Evolutionary conservation across 2,797 vertebrate genomes (phyloP).

Genomic region (Antennarius maculatus): DNA sequence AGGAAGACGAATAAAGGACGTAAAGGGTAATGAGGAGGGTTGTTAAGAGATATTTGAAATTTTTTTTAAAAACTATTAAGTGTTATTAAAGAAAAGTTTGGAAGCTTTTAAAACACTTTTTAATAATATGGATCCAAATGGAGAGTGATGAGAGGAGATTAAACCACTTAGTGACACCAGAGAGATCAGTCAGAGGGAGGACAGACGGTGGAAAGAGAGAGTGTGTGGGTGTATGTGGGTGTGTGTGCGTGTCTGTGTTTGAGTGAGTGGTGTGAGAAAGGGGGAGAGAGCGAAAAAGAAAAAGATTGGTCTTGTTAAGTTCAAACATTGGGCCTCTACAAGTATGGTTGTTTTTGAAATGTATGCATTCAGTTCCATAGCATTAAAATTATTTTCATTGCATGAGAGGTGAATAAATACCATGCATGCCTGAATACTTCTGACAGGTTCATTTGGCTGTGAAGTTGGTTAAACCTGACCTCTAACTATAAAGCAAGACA

Average conservation of each 20-base stretch:
- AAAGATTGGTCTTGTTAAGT: slow-evolving; percentile 31
- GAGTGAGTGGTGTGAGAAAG: slow-evolving; percentile 7
- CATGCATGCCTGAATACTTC: slow-evolving; percentile 1
- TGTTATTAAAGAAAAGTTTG: slow-evolving; percentile 54
- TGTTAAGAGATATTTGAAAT: slow-evolving; percentile 63
- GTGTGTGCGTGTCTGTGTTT: slow-evolving; percentile 6
- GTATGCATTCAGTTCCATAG: slow-evolving; percentile 2
- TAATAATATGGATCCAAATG: slow-evolving; percentile 72
- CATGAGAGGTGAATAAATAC: neutral
- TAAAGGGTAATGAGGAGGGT: slow-evolving; percentile 24
- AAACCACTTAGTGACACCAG: slow-evolving; percentile 74
- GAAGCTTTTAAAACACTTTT: slow-evolving; percentile 59
- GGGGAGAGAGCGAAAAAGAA: neutral
- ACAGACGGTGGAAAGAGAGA: slow-evolving; percentile 66
- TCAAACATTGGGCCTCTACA: slow-evolving; percentile 5
- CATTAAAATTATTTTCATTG: slow-evolving; percentile 1
- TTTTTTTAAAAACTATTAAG: slow-evolving; percentile 67
- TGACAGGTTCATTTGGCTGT: neutral
- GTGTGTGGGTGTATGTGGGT: slow-evolving; percentile 28
- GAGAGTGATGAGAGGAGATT: slow-evolving; percentile 76
- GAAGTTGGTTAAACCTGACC: neutral
- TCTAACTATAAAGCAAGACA: neutral
- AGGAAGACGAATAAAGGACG: neutral
- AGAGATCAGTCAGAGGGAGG: slow-evolving; percentile 74
- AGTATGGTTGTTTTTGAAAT: neutral